Percentiles rank a stretch among this genome's conserved stretches.
Conservation (phyloP, 2,113 vertebrate species). For the Larimichthys polyactis region DNA sequence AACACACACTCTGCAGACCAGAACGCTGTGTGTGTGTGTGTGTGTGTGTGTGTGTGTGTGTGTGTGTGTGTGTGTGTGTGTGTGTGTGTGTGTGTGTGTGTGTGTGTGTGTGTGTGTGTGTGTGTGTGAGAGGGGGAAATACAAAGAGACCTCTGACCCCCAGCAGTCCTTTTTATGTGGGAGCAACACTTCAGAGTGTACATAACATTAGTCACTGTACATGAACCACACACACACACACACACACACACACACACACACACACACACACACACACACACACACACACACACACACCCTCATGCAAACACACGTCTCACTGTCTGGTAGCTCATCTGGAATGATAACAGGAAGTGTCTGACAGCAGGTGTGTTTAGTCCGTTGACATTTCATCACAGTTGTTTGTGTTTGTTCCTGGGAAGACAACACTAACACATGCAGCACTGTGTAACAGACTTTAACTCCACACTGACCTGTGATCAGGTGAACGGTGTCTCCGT, state of each 20-base stretch:
- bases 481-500: too few species aligned
- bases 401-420: background rate
- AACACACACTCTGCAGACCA: slow-evolving; percentile 20
- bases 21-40: background rate
- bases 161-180: slow-evolving; percentile 36
- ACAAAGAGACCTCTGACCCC: slow-evolving; percentile 22
- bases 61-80: background rate
- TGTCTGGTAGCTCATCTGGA: slow-evolving; percentile 3
- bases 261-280: background rate
- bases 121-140: background rate
- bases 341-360: slow-evolving; percentile 18
- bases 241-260: slow-evolving; percentile 17
- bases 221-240: slow-evolving; percentile 13
- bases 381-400: background rate
- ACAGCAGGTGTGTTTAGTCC: background rate
- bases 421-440: background rate
- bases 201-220: slow-evolving; percentile 32
- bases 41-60: background rate
- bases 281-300: background rate
- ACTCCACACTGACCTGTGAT: too few species aligned
- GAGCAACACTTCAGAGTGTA: slow-evolving; percentile 38
- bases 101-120: background rate
- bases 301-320: background rate
- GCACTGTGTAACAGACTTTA: too few species aligned
- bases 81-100: background rate